Evolutionary conservation across 1,140 invertebrate species (phyloP).

Genomic region (Drosophila azteca): DNA sequence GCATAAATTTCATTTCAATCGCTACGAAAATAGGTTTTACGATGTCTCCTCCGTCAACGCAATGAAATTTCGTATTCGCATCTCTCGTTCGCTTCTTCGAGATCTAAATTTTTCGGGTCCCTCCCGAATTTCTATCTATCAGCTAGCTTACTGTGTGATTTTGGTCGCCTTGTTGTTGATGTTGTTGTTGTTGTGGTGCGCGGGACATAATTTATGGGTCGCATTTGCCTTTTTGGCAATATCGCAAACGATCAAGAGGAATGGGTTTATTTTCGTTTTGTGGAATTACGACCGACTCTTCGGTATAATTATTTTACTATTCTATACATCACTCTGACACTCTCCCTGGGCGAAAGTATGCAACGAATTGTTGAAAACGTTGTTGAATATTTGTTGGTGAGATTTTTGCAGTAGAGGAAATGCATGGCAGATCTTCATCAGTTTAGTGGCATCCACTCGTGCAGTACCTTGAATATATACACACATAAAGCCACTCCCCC

Average conservation of each 20-base stretch:
- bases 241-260: slow-evolving; percentile 35
- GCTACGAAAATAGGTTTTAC: slow-evolving; percentile 75
- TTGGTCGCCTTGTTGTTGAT: slow-evolving; percentile 12
- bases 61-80: slow-evolving; percentile 2
- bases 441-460: neutral
- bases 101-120: slow-evolving; percentile 31
- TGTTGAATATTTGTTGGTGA: neutral
- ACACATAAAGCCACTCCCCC: no score
- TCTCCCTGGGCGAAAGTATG: slow-evolving; percentile 58
- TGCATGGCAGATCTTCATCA: neutral
- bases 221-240: slow-evolving; percentile 68
- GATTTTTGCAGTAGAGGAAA: neutral
- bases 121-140: neutral
- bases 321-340: neutral
- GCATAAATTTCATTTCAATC: slow-evolving; percentile 69
- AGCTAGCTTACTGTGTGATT: slow-evolving; percentile 26
- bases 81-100: neutral
- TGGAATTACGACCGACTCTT: slow-evolving; percentile 44
- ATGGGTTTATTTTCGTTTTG: slow-evolving; percentile 13
- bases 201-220: slow-evolving; percentile 62
- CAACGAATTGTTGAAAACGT: slow-evolving; percentile 10
- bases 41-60: slow-evolving; percentile 52
- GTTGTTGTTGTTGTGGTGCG: slow-evolving; percentile 23
- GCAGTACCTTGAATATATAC: no score
- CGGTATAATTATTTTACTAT: neutral